A percentile compares a stretch with the other conserved stretches of the same genome.
Evolutionary conservation across 2,888 invertebrate genomes (phyloP).

Genomic region (Nymphalis polychloros): DNA sequence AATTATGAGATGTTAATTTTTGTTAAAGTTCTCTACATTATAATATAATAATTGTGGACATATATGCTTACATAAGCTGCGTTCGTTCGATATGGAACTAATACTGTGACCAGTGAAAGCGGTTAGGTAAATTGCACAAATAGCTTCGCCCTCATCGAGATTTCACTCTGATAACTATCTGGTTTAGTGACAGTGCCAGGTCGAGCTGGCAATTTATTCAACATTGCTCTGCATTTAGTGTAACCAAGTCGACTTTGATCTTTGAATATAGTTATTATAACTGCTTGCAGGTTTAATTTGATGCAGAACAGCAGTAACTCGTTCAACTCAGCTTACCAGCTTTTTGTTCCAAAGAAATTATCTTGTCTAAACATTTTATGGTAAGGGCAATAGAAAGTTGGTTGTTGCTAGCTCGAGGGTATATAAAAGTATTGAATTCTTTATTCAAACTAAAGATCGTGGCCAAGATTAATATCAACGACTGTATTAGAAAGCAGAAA

Average conservation of each 20-base stretch:
- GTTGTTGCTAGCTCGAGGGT: conserved; percentile 59
- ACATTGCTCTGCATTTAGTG: conserved; percentile 28
- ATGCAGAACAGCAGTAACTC: conserved; percentile 41
- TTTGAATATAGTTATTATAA: conserved; percentile 51
- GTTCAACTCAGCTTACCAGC: conserved; percentile 2
- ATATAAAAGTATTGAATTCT: conserved; percentile 67
- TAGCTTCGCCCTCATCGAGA: conserved; percentile 58
- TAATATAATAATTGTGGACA: neutral
- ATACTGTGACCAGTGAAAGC: conserved; percentile 62
- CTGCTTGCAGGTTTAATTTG: conserved; percentile 47
- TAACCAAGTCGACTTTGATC: conserved; percentile 56
- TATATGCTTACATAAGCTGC: conserved; percentile 21
- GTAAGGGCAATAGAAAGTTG: conserved; percentile 61
- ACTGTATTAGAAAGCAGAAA: conserved; percentile 75
- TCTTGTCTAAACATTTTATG: conserved; percentile 25
- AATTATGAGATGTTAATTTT: too few relatives aligned
- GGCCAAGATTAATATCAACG: conserved; percentile 57
- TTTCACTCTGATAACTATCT: conserved; percentile 68
- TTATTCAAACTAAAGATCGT: conserved; percentile 64
- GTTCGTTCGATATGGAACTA: conserved; percentile 43
- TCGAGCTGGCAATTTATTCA: conserved; percentile 63
- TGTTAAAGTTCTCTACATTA: neutral
- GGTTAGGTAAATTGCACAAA: conserved; percentile 52
- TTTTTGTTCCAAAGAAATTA: conserved; percentile 13
- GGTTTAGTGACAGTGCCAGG: conserved; percentile 57